Evolutionary conservation across 2,113 vertebrate genomes (phyloP).

Genomic region (Albula goreensis): DNA sequence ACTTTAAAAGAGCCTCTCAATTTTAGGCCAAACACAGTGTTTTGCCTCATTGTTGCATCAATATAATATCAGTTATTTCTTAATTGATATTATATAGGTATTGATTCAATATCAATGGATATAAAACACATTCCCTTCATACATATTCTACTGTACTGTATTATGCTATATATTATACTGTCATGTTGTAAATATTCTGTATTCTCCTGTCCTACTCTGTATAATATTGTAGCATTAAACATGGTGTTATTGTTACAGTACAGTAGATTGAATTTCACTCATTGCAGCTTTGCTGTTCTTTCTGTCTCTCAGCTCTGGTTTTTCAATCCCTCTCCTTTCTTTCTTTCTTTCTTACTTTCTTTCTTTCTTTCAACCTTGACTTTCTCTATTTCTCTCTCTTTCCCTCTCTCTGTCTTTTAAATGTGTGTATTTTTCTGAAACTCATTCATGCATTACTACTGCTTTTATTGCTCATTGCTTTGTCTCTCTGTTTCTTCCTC

Average conservation of each 20-base stretch:
- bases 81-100: neutral
- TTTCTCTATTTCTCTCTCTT: neutral
- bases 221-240: too few species aligned
- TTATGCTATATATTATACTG: too few species aligned
- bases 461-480: conserved; percentile 1
- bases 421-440: neutral
- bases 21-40: neutral
- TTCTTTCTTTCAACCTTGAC: neutral
- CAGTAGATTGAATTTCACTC: neutral
- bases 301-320: neutral
- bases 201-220: too few species aligned
- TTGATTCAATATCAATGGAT: neutral
- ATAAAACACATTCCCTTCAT: conserved; percentile 1
- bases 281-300: neutral
- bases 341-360: neutral
- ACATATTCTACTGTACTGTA: neutral
- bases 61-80: neutral
- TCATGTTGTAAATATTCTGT: too few species aligned
- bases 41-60: neutral
- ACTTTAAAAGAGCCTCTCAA: neutral
- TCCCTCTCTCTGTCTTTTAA: neutral
- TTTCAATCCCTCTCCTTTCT: neutral
- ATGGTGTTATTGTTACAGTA: too few species aligned
- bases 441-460: conserved; percentile 16
- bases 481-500: neutral